Conservation (phyloP, 2,113 vertebrate genomes). For the Ailuropoda melanoleuca region DNA sequence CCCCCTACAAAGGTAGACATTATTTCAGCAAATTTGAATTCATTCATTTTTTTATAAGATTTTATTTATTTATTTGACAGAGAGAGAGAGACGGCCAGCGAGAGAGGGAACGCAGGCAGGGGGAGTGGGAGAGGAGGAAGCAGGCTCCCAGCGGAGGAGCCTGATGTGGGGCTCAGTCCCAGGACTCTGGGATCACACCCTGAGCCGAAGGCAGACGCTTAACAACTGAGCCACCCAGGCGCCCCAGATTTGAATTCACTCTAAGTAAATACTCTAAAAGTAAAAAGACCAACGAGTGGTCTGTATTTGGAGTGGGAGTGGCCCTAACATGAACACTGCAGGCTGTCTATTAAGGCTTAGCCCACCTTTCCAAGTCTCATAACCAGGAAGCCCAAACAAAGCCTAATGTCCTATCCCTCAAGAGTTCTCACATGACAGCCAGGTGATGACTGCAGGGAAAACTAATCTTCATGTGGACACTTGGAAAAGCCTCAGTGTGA, state of each 20-base stretch:
- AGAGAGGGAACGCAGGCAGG: too few relatives aligned
- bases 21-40: conserved; percentile 39
- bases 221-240: too few relatives aligned
- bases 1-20: not conserved
- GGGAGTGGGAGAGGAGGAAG: too few relatives aligned
- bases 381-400: not conserved
- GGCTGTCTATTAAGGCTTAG: not conserved
- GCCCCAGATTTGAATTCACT: not conserved
- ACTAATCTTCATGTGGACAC: not conserved
- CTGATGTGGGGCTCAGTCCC: too few relatives aligned
- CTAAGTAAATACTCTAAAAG: conserved; percentile 10
- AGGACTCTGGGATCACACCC: too few relatives aligned
- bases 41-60: too few relatives aligned
- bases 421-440: not conserved
- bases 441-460: not conserved
- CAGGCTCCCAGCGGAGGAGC: too few relatives aligned
- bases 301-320: not conserved
- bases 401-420: not conserved
- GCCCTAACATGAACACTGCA: not conserved
- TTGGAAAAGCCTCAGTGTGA: not conserved
- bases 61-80: too few relatives aligned
- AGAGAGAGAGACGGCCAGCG: too few relatives aligned
- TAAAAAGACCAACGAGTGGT: not conserved
- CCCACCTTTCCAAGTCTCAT: not conserved
- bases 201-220: too few relatives aligned